A percentile compares a stretch with the other conserved stretches of the same genome.
Conservation (phyloP, 2,797 vertebrate species). For the Cyclura pinguis region DNA sequence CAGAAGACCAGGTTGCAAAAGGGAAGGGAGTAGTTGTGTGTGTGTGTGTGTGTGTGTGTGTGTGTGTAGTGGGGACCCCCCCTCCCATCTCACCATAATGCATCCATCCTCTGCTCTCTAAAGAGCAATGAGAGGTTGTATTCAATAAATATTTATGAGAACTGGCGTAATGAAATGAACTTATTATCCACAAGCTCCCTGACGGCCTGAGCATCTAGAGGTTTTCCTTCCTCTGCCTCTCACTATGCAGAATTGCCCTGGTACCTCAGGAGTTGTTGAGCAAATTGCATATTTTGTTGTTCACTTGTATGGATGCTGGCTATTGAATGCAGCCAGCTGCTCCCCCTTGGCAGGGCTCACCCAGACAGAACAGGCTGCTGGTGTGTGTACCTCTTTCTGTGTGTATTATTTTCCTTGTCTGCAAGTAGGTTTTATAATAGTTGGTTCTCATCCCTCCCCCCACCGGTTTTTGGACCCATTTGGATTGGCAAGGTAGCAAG, state of each 20-base stretch:
- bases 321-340: constrained; percentile 77
- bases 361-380: not conserved
- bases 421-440: not conserved
- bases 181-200: constrained; percentile 62
- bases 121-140: constrained; percentile 67
- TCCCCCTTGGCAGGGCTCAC: not conserved
- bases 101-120: constrained; percentile 52
- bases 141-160: constrained; percentile 77
- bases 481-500: not conserved
- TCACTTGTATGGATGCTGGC: constrained; percentile 73
- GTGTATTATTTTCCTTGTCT: not conserved
- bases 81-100: constrained; percentile 54
- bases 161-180: constrained; percentile 73
- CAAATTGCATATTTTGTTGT: constrained; percentile 76
- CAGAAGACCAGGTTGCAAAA: not conserved
- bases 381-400: no score
- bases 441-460: not conserved
- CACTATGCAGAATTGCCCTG: constrained; percentile 65
- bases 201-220: constrained; percentile 68
- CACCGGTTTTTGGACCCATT: not conserved
- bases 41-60: not conserved
- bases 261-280: constrained; percentile 71
- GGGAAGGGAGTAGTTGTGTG: constrained; percentile 16
- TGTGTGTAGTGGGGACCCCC: constrained; percentile 43
- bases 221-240: constrained; percentile 45